These are phyloP conservation scores for Lynx canadensis DNA, from an alignment of 2,113 vertebrate genomes.

Conservation along the genomic window DNA sequence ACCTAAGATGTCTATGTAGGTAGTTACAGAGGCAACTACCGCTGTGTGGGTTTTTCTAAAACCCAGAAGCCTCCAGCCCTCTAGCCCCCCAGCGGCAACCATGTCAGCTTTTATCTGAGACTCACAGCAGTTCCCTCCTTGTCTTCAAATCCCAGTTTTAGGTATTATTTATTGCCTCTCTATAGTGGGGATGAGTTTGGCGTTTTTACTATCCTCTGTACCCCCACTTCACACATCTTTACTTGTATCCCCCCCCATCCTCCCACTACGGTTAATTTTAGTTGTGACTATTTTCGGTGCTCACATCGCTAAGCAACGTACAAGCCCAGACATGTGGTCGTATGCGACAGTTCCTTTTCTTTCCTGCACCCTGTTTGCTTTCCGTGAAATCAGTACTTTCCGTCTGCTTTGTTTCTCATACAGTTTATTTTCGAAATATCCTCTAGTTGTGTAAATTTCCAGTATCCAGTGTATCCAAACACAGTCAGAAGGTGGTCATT, in stretches of 20 bases:
- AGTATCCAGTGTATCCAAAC: neutral
- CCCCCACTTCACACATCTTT: neutral
- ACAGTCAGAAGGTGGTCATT: neutral
- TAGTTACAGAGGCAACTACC: neutral
- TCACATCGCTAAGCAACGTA: neutral
- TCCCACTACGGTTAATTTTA: neutral
- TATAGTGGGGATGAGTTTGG: neutral
- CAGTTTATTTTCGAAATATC: neutral
- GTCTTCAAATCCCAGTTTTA: neutral
- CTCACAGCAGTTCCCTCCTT: neutral
- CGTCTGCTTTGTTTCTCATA: neutral
- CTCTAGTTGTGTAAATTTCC: neutral
- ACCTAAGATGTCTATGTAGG: neutral
- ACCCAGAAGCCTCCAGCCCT: neutral
- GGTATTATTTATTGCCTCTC: neutral
- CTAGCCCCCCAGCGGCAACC: neutral
- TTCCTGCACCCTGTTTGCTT: neutral
- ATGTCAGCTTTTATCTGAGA: neutral
- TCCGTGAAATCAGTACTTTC: neutral
- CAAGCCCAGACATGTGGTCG: neutral
- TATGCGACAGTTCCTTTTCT: neutral
- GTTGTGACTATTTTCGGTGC: neutral
- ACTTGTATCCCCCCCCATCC: neutral
- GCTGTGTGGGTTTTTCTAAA: neutral
- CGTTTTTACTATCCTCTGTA: neutral